Evolutionary conservation across 2,113 vertebrate species (phyloP), one percentile per base, ranked within the genome.

Genomic region (Rafetus swinhoei): DNA sequence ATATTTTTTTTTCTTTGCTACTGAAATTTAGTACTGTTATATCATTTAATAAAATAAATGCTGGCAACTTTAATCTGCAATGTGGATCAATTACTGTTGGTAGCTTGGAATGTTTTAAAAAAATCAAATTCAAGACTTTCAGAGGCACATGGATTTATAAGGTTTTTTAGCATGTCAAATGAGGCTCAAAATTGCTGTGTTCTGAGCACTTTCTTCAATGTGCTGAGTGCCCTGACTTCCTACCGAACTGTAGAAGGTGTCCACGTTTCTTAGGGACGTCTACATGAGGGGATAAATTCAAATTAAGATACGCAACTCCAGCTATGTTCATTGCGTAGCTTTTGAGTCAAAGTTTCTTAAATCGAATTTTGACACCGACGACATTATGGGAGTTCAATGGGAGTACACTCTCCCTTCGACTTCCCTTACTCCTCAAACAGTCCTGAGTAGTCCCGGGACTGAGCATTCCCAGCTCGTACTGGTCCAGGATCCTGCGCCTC

Each of bases 81-180:
- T 95, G 93, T 94, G 92, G 88, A 97, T 97, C 96, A 96, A 93
- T 97, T 97, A 96, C 92, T 95, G 94, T 95, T 89, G 90, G 87
- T 91, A 90, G 94, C 89, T 86, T 85, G 90, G 90, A 95, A 95
- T 95, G 94, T 83, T 97, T 96, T 95, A 87, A 53, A 95, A 94
- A 95, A 94, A 96, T 97, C 95, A 92, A 92, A 91, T 93, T 96
- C 87, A 79, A 95, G 80, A 85, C 85, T 95, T 96, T 89, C 91
- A 85, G 52, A 85, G 93, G 90, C 88, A 95, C 85, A 77, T 86
- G 19, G 3, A 50, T 86, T 84, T n/a, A 52, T 0, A 85, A 85
- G 90, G 93, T 88, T 95, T 94, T 90, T 91, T 86, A 91, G 90
- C 72, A 56, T 4, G 1, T 55, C 79, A 53, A 72, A 1, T 0